Evolutionary conservation across 2,888 invertebrate genomes (phyloP), one percentile per base, ranked within the genome.

Genomic region (Leptinotarsa rubiginosa): DNA sequence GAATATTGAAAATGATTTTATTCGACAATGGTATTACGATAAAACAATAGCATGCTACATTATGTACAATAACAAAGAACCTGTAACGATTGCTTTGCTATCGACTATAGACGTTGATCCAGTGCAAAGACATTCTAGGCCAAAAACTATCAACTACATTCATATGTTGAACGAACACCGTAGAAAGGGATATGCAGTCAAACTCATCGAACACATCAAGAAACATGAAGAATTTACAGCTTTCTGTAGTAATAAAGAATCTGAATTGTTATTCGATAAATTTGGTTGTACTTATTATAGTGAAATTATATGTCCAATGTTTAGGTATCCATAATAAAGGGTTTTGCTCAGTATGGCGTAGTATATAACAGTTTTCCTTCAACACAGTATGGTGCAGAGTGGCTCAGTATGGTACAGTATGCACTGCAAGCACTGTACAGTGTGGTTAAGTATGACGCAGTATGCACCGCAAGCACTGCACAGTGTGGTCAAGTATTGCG

Each of bases 21-120:
- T 54, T 54, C 54, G n/a, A 54, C 54, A 54, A 10, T 54, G 54
- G 54, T 54, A 54, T 54, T 54, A 54, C 12, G 54, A 54, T 54
- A 54, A 7, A 54, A 18, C 16, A 54, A 54, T 54, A 16, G 20
- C 18, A 54, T n/a, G 54, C 12, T 54, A 54, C 54, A 54, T 54
- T 20, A 54, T 54, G 7, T 54, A 54, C 54, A 18, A 12, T 20
- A 54, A 54, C 12, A n/a, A 54, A 10, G 12, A 54, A 20, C 54
- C 54, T 18, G 7, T 20, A 54, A 1, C 54, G 18, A 18, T 54
- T 54, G 54, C 20, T 7, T 3, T 54, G 18, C 54, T 54, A 4
- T 54, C 54, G 18, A 54, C 54, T 20, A 20, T 54, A 12, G 54
- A 54, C 18, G 20, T n/a, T 54, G 54, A 54, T 20, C 54, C 54